These are phyloP conservation scores for Microctonus hyperodae DNA, from an alignment of 2,888 invertebrate species.

Conservation along the genomic window DNA sequence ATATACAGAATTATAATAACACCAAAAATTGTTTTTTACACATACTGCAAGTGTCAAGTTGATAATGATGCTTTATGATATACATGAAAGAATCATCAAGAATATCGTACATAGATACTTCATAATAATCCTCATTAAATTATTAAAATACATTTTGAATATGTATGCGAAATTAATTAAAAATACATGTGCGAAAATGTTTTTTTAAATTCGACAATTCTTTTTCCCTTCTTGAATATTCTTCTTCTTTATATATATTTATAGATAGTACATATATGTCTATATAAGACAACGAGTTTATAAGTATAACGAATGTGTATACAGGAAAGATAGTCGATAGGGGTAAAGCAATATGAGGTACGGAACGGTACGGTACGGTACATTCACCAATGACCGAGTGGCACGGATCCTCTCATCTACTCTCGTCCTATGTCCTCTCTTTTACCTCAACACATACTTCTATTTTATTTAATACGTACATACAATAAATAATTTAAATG, in stretches of 20 bases:
- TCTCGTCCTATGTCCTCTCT: conserved; percentile 40
- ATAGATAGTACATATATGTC: too few species aligned
- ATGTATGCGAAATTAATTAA: too few species aligned
- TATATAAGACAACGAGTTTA: conserved; percentile 11
- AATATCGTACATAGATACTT: not conserved
- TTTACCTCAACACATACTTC: conserved; percentile 23
- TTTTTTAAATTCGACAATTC: too few species aligned
- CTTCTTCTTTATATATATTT: not conserved
- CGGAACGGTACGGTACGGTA: conserved; percentile 53
- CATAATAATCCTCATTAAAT: too few species aligned
- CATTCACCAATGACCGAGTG: conserved; percentile 63
- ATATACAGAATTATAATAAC: not conserved
- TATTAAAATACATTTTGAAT: too few species aligned
- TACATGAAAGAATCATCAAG: not conserved
- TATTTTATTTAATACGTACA: not conserved
- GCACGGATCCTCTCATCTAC: conserved; percentile 56
- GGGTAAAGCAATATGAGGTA: conserved; percentile 40
- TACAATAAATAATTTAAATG: not conserved
- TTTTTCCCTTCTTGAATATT: too few species aligned
- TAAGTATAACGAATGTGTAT: conserved; percentile 4
- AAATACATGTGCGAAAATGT: too few species aligned
- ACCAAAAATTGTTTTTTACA: not conserved
- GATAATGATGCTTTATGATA: not conserved
- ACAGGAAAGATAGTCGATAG: conserved; percentile 29
- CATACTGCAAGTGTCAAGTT: too few species aligned